Evolutionary conservation across 2,888 invertebrate species (phyloP).

Genomic region (Galeruca laticollis): DNA sequence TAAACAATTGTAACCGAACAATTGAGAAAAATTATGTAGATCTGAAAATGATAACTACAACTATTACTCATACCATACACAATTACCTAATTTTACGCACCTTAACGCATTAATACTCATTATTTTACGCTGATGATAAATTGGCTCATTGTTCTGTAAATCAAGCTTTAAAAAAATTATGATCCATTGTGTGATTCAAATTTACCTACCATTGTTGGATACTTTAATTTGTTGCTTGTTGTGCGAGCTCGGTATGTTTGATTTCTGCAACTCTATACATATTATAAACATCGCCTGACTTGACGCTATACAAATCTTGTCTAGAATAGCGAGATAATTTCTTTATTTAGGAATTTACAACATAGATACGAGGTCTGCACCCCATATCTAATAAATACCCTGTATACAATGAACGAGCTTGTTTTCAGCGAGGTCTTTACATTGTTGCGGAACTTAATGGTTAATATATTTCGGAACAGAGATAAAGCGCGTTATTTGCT

Average conservation of each 20-base stretch:
- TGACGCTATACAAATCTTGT: not conserved
- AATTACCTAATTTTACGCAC: not conserved
- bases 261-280: too few relatives aligned
- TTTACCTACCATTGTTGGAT: too few relatives aligned
- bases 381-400: constrained; percentile 21
- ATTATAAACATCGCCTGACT: constrained; percentile 1
- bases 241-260: too few relatives aligned
- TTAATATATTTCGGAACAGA: constrained; percentile 16
- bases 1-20: not conserved
- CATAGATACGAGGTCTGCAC: constrained; percentile 8
- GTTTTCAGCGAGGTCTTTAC: constrained; percentile 15
- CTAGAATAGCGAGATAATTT: not conserved
- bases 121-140: not conserved
- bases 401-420: constrained; percentile 20
- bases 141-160: not conserved
- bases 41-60: not conserved
- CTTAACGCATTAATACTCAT: not conserved
- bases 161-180: not conserved
- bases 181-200: not conserved
- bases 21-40: not conserved
- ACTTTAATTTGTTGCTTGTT: too few relatives aligned
- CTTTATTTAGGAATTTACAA: constrained; percentile 14
- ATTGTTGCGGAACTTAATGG: constrained; percentile 20
- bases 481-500: constrained; percentile 19
- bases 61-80: not conserved